Base-by-base conservation (phyloP, 2,888 invertebrate species). In the Stratiomys singularior region DNA sequence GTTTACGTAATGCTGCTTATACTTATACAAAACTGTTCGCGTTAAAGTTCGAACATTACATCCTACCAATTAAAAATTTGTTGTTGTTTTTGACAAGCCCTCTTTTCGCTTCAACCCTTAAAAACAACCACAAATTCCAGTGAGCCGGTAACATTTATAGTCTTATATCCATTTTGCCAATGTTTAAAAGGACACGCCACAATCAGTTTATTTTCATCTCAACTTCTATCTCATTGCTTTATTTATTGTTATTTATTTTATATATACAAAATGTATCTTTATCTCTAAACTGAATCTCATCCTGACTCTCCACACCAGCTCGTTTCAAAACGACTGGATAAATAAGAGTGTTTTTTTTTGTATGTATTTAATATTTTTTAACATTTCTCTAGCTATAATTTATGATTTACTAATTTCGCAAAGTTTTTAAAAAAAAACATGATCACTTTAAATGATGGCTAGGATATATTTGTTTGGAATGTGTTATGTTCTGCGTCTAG, bases 181-280 rank as follows among this genome's bases (percentile, higher is more conserved):
- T 13, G 30, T 13, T 69, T 1, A 37, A 47, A 46, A 21, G 21
- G 27, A 47, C 15, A 60, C 13, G 46, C n/a, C 37, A 64, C 18
- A 69, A 46, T 69, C 47, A 56, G 30, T 72, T 56, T 58, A 37
- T 37, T 37, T 74, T 58, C 74, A 74, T 74, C 60, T 5, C 47
- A 74, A 58, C 37, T 11, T 44, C 30, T 27, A 28, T 58, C 28
- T 58, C 74, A 74, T 74, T 69, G 21, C 58, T 60, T 60, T 74
- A 74, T 74, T 74, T 74, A 74, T 74, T 74, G 74, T 74, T 74
- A 58, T 58, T 58, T 74, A 58, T 74, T 74, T 58, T 74, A 28
- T 64, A 64, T 30, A 25, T 72, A 37, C 37, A 37, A 37, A n/a
- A 56, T 72, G 18, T 72, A 30, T 72, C 56, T 74, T n/a, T 37